A percentile compares a stretch with the other conserved stretches of the same genome.
Evolutionary conservation across 2,888 invertebrate genomes (phyloP).

Genomic region (Rugalucina vietnamica): DNA sequence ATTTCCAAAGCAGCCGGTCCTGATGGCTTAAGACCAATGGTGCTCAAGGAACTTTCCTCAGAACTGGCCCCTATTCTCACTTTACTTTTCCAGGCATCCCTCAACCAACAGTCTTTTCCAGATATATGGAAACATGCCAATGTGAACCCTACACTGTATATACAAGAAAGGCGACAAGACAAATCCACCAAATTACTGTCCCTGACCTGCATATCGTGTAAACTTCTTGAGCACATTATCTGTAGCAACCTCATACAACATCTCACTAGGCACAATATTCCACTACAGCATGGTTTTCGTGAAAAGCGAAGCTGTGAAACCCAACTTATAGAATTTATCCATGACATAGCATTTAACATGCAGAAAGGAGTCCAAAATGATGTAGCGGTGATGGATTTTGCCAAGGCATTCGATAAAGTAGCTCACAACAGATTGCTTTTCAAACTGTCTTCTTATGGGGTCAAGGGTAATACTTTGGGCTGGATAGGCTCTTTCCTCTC

Average conservation of each 20-base stretch:
- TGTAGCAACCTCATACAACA: constrained; percentile 2
- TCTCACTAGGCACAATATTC: neutral
- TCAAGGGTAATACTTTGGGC: no score
- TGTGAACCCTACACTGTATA: constrained; percentile 10
- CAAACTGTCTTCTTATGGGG: no score
- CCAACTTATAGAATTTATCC: no score
- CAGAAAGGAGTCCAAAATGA: no score
- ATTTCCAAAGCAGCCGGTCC: neutral
- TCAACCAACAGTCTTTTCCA: constrained; percentile 2
- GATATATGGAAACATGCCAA: constrained; percentile 21
- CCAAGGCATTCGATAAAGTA: no score
- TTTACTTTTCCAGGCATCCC: neutral
- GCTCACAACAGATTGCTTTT: no score
- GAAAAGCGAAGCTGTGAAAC: neutral
- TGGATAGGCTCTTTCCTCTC: no score
- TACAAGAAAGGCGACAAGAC: constrained; percentile 14
- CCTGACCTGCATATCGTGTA: constrained; percentile 7
- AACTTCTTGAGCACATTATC: neutral
- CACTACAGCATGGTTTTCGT: neutral
- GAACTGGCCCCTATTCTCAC: neutral
- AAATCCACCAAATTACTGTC: no score
- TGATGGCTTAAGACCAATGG: neutral
- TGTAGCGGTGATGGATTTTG: no score
- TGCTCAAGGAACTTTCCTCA: neutral
- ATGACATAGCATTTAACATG: no score